Evolutionary conservation across 2,888 invertebrate species (phyloP), one percentile per base, ranked within the genome.

Genomic region (Saturnia pavonia): DNA sequence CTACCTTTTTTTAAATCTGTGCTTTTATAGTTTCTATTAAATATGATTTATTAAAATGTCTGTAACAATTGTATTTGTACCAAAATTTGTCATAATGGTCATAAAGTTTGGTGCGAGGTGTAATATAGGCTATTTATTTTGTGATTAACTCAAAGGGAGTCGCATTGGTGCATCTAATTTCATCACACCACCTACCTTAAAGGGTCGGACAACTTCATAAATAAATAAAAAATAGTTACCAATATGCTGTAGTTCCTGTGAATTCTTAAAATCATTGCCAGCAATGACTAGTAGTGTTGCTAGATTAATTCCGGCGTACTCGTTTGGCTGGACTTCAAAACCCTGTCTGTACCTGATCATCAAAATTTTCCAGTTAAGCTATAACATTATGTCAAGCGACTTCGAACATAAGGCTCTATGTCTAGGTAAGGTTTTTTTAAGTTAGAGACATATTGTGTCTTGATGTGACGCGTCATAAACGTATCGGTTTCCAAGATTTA

Each of bases 301-400:
- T 82, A 99, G 95, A 94, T 99, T 99, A 75, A 99, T 99, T 71
- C 99, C 99, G 42, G 99, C 99, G 93, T 99, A 99, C 94, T 99
- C 99, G 89, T 99, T 99, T 0, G 99, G 99, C 87, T 99, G 99
- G 67, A 99, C 97, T 90, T 99, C 98, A 88, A 99, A 99, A 68
- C 99, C 99, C 91, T 98, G 98, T 79, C 99, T 95, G 88, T 99
- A 99, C 94, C 94, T 94, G 19, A 48, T 19, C 48, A 16, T 48
- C 48, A 48, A 19, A 16, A 19, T 48, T 27, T 43, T 43, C 43
- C 25, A 25, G 9, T 12, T 27, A 48, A 2, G 7, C 8, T 54
- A 11, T 22, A 11, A 22, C 1, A 8, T 22, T 22, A 54, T 54
- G 22, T 22, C 54, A 54, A 54, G 8, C n/a, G n/a, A n/a, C 22